phyloP scores from a whole-genome alignment of 2,888 invertebrate genomes.

The Stomorhina lunata region DNA sequence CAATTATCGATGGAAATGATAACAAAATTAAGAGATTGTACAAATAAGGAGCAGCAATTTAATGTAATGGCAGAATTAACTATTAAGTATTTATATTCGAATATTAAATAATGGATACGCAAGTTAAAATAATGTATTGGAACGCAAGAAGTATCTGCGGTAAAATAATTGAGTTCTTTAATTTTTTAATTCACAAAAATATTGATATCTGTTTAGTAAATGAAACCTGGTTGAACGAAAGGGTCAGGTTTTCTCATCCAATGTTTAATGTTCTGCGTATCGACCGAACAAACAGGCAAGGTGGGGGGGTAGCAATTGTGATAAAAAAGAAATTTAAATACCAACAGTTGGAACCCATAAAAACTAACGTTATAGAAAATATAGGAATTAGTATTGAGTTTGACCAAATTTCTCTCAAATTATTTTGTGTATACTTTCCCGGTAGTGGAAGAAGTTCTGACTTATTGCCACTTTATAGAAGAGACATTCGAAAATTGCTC shows the following conservation, averaged over 20 bases:
- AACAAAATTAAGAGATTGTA: slow-evolving; percentile 19
- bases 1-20: slow-evolving; percentile 20
- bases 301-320: slow-evolving; percentile 43
- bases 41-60: slow-evolving; percentile 33
- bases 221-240: slow-evolving; percentile 1
- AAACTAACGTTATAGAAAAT: slow-evolving; percentile 38
- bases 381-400: slow-evolving; percentile 12
- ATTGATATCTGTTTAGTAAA: slow-evolving; percentile 32
- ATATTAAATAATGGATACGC: slow-evolving; percentile 18
- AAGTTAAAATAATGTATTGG: slow-evolving; percentile 34
- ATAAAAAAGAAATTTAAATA: neutral
- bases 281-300: slow-evolving; percentile 1
- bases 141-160: slow-evolving; percentile 36
- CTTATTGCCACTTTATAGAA: neutral
- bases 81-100: slow-evolving; percentile 45
- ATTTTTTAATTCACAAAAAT: slow-evolving; percentile 23
- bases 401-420: neutral
- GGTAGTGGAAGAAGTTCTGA: slow-evolving; percentile 6
- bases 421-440: slow-evolving; percentile 27
- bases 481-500: slow-evolving; percentile 21
- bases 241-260: neutral
- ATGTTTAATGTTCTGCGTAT: neutral
- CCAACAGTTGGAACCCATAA: neutral
- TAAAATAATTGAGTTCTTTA: slow-evolving; percentile 35
- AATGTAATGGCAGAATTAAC: slow-evolving; percentile 38